These are phyloP conservation scores for Dreissena rostriformis DNA, from an alignment of 1,140 invertebrate genomes.

Conservation along the genomic window DNA sequence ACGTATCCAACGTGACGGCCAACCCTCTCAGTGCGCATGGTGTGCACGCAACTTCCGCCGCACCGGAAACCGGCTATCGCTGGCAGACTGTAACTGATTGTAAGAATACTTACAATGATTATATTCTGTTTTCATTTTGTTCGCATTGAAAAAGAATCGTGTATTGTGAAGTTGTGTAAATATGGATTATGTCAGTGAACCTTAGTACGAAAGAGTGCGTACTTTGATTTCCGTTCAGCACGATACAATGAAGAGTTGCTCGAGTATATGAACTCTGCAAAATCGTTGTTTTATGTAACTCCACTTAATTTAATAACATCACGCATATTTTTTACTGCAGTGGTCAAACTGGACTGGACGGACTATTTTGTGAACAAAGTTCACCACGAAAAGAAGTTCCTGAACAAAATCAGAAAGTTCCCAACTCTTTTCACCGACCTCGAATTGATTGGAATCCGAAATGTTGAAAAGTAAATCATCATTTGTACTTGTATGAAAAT, in stretches of 20 bases:
- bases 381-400: slow-evolving; percentile 46
- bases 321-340: not conserved
- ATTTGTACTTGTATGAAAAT: too few species aligned
- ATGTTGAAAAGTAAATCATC: not conserved
- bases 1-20: slow-evolving; percentile 88
- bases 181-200: too few species aligned
- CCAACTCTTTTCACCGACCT: slow-evolving; percentile 30
- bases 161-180: too few species aligned
- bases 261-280: too few species aligned
- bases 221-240: too few species aligned
- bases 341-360: slow-evolving; percentile 12
- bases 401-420: slow-evolving; percentile 49
- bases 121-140: too few species aligned
- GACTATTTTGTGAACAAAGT: slow-evolving; percentile 47
- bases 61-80: slow-evolving; percentile 4
- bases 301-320: too few species aligned
- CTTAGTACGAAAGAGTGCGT: too few species aligned
- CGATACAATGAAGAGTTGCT: too few species aligned
- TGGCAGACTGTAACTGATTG: slow-evolving; percentile 26
- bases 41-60: slow-evolving; percentile 83
- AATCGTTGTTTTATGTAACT: too few species aligned
- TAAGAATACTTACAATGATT: not conserved
- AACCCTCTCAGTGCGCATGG: slow-evolving; percentile 84
- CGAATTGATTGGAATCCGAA: slow-evolving; percentile 25
- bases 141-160: too few species aligned